These are phyloP conservation scores for Danio kyathit DNA, from an alignment of 2,797 vertebrate species.

Conservation along the genomic window DNA sequence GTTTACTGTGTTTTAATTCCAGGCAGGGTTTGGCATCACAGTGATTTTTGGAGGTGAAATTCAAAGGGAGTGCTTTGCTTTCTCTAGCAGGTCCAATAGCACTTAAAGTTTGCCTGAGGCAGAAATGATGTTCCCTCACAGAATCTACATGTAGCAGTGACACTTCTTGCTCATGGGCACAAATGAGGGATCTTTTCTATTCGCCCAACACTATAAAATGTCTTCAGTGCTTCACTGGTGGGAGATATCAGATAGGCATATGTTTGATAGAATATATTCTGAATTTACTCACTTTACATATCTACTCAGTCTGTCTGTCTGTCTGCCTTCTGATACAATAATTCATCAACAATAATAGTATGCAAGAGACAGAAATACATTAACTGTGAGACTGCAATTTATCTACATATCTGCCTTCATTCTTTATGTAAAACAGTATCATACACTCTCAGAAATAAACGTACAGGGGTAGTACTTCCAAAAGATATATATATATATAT, in stretches of 20 bases:
- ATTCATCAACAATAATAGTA: too few relatives aligned
- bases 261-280: too few relatives aligned
- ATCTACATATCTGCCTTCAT: too few relatives aligned
- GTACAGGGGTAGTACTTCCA: too few relatives aligned
- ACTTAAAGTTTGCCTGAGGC: constrained; percentile 44
- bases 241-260: background rate
- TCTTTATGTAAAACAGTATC: too few relatives aligned
- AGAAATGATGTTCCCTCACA: constrained; percentile 27
- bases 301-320: too few relatives aligned
- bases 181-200: background rate
- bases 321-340: too few relatives aligned
- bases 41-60: constrained; percentile 47
- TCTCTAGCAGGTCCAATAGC: constrained; percentile 37
- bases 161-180: constrained; percentile 27
- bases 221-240: background rate
- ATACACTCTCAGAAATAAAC: too few relatives aligned
- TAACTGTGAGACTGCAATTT: too few relatives aligned
- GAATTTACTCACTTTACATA: too few relatives aligned
- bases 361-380: too few relatives aligned
- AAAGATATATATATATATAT: too few relatives aligned
- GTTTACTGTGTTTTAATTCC: constrained; percentile 50
- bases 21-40: constrained; percentile 36
- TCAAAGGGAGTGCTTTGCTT: constrained; percentile 26
- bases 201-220: background rate
- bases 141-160: constrained; percentile 43